Evolutionary conservation across 1,140 invertebrate genomes (phyloP).

Genomic region (Halotydeus destructor): DNA sequence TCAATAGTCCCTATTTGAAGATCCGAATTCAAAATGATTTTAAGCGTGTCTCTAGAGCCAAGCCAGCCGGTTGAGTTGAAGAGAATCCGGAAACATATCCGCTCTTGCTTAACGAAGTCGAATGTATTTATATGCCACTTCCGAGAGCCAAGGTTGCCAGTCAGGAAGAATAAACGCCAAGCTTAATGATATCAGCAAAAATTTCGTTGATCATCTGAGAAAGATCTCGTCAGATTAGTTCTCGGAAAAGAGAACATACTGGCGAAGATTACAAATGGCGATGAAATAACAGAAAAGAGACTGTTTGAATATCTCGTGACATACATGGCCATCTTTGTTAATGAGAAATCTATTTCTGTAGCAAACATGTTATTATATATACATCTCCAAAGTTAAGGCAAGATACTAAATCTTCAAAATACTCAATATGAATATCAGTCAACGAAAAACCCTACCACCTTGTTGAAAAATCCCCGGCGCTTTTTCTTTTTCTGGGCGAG

Average conservation of each 20-base stretch:
- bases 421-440: too few species aligned
- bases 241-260: slow-evolving; percentile 75
- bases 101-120: slow-evolving; percentile 77
- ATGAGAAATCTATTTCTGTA: slow-evolving; percentile 52
- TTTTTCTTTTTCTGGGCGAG: too few species aligned
- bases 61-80: slow-evolving; percentile 86
- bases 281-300: slow-evolving; percentile 76
- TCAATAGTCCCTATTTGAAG: too few species aligned
- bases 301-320: slow-evolving; percentile 86
- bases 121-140: slow-evolving; percentile 93
- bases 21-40: too few species aligned
- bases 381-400: too few species aligned
- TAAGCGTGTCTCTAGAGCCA: too few species aligned
- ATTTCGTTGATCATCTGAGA: slow-evolving; percentile 74
- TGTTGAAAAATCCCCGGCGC: too few species aligned
- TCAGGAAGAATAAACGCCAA: slow-evolving; percentile 83
- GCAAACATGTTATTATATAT: too few species aligned
- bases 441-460: too few species aligned
- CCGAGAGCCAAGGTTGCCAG: slow-evolving; percentile 92
- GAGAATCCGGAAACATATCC: slow-evolving; percentile 74
- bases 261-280: slow-evolving; percentile 85
- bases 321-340: slow-evolving; percentile 13
- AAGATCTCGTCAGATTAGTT: slow-evolving; percentile 63
- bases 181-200: slow-evolving; percentile 69
- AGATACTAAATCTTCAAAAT: too few species aligned